Evolutionary conservation across 2,113 vertebrate genomes (phyloP).

Genomic region (Actinemys pallida): DNA sequence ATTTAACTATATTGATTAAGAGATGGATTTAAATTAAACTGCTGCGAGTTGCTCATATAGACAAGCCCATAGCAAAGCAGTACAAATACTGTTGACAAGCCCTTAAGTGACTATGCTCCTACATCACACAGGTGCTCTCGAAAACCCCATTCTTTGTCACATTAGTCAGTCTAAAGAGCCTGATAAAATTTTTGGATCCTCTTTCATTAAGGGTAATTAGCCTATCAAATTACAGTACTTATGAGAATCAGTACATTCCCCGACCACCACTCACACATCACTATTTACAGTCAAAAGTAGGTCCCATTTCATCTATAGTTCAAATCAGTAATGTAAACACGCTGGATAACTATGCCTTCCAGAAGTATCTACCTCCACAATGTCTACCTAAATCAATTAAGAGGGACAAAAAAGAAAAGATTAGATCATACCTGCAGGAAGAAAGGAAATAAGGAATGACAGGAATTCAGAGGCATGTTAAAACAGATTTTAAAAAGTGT

Average conservation of each 20-base stretch:
- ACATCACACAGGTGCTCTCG: neutral
- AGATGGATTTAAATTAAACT: neutral
- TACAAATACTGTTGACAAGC: neutral
- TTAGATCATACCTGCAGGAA: conserved; percentile 33
- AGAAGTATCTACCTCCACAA: neutral
- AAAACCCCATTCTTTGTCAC: neutral
- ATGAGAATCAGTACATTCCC: neutral
- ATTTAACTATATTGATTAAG: neutral
- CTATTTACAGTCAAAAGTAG: neutral
- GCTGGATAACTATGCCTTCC: neutral
- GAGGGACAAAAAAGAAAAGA: neutral
- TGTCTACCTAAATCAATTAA: neutral
- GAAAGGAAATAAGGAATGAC: conserved; percentile 10
- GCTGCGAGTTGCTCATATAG: neutral
- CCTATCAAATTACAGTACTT: neutral
- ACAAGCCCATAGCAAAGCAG: neutral
- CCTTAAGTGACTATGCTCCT: neutral
- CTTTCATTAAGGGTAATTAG: neutral
- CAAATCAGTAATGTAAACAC: neutral
- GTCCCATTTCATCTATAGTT: neutral
- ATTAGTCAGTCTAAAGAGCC: neutral
- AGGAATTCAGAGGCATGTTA: conserved; percentile 46
- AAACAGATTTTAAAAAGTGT: conserved; percentile 37
- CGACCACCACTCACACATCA: neutral
- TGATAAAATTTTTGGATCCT: neutral